phyloP scores from a whole-genome alignment of 30 jellyfish, hydroid and myxozoan species.

The Hydractinia symbiolongicarpus region DNA sequence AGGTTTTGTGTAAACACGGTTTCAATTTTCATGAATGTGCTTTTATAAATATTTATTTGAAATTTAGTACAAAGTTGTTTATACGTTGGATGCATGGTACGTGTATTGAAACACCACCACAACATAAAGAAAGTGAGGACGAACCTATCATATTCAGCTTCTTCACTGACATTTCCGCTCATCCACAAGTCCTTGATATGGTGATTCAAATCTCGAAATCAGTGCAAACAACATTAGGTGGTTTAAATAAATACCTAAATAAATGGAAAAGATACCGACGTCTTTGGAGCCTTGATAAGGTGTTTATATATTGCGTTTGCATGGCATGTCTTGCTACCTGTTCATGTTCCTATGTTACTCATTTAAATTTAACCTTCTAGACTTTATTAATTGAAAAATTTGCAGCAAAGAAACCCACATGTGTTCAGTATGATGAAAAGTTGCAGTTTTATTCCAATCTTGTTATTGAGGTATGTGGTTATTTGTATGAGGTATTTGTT shows the following conservation, averaged over 20 bases:
- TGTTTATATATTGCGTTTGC: neutral
- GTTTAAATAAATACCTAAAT: constrained; percentile 59
- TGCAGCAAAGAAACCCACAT: constrained; percentile 81
- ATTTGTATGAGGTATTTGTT: neutral
- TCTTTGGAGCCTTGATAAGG: constrained; percentile 91
- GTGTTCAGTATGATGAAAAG: constrained; percentile 91
- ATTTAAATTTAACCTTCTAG: constrained; percentile 21
- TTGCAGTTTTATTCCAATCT: constrained; percentile 79
- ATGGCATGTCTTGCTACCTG: too few relatives aligned
- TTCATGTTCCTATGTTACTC: too few relatives aligned
- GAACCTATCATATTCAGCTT: constrained; percentile 83
- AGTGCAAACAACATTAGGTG: constrained; percentile 70
- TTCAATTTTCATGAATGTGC: neutral
- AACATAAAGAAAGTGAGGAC: constrained; percentile 72
- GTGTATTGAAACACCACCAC: constrained; percentile 94
- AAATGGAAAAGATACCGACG: constrained; percentile 82
- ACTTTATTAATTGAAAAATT: constrained; percentile 69
- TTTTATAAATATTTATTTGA: neutral
- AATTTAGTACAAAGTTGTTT: constrained; percentile 73
- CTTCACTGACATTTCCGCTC: constrained; percentile 77
- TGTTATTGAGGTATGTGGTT: constrained; percentile 65
- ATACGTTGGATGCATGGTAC: constrained; percentile 98
- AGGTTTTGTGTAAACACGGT: neutral
- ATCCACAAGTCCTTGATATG: constrained; percentile 70
- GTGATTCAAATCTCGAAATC: constrained; percentile 58